Conservation (phyloP, 1,140 invertebrate genomes). For the Caerostris darwini region DNA sequence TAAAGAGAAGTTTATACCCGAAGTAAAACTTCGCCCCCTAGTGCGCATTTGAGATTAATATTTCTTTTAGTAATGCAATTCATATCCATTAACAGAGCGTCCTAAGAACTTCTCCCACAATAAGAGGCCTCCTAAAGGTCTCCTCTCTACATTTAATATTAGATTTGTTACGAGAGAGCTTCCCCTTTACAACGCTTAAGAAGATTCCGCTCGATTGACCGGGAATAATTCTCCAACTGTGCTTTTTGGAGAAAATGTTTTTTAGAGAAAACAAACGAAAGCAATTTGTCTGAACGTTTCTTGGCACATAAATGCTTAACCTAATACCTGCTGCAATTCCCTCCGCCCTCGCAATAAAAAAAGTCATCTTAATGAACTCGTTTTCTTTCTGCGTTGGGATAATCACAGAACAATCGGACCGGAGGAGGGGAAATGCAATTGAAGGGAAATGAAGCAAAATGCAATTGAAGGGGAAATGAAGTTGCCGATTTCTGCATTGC, state of each 20-base stretch:
- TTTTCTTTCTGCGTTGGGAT: slow-evolving; percentile 38
- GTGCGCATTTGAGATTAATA: too few relatives aligned
- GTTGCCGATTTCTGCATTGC: neutral
- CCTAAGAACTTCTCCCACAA: too few relatives aligned
- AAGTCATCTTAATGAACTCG: slow-evolving; percentile 52
- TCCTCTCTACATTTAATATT: neutral
- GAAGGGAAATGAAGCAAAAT: neutral
- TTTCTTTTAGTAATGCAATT: too few relatives aligned
- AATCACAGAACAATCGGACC: slow-evolving; percentile 62
- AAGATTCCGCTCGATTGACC: neutral
- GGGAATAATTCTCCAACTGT: neutral
- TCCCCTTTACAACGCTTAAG: neutral
- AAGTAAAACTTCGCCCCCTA: too few relatives aligned
- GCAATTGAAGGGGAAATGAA: slow-evolving; percentile 2
- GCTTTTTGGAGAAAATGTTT: neutral
- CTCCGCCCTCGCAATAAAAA: slow-evolving; percentile 22
- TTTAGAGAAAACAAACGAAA: neutral
- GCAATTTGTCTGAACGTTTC: slow-evolving; percentile 9
- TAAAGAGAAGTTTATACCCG: too few relatives aligned
- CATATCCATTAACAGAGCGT: neutral
- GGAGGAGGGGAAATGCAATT: slow-evolving; percentile 48
- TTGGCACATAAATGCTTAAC: slow-evolving; percentile 30
- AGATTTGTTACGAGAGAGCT: neutral
- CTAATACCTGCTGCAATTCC: slow-evolving; percentile 55
- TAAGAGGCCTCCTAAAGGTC: too few relatives aligned